Base-by-base conservation (phyloP, 1,140 invertebrate species). In the Subanguina moxae region DNA sequence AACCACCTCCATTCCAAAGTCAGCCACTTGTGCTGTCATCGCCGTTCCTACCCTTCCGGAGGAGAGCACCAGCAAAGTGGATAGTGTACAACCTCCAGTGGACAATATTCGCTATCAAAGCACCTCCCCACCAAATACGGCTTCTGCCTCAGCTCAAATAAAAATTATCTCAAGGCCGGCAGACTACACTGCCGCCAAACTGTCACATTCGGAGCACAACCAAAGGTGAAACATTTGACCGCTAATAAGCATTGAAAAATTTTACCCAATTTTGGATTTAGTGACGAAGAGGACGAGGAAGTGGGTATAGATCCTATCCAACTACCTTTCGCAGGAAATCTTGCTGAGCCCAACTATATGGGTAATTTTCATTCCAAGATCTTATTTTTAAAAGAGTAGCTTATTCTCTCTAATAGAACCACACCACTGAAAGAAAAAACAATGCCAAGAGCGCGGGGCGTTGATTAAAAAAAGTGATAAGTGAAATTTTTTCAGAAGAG, bases 401-500 rank as follows among this genome's bases (percentile, higher is more conserved):
- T n/a, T n/a, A n/a, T n/a, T n/a, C n/a, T n/a, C n/a, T n/a, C n/a
- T n/a, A n/a, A n/a, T 45, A 13, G n/a, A 11, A n/a, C 11, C 62
- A 42, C 64, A n/a, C n/a, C n/a, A n/a, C n/a, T n/a, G n/a, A n/a
- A n/a, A n/a, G n/a, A n/a, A n/a, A n/a, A n/a, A n/a, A n/a, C n/a
- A n/a, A n/a, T n/a, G n/a, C n/a, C n/a, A n/a, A n/a, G n/a, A n/a
- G n/a, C n/a, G n/a, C n/a, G n/a, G n/a, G n/a, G n/a, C n/a, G n/a
- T n/a, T n/a, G n/a, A n/a, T n/a, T n/a, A n/a, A n/a, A n/a, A n/a
- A 45, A 5, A 9, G n/a, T n/a, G n/a, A n/a, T n/a, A n/a, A n/a
- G n/a, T n/a, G n/a, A n/a, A n/a, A n/a, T n/a, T 69, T 72, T 62
- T 21, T 42, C 52, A 75, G 72, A 78, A 76, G 75, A 81, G 42